Percentiles rank a stretch among this genome's conserved stretches.
Evolutionary conservation across 92 coral and sea anemone genomes (phyloP).

Genomic region (Zoanthus sansibaricus): DNA sequence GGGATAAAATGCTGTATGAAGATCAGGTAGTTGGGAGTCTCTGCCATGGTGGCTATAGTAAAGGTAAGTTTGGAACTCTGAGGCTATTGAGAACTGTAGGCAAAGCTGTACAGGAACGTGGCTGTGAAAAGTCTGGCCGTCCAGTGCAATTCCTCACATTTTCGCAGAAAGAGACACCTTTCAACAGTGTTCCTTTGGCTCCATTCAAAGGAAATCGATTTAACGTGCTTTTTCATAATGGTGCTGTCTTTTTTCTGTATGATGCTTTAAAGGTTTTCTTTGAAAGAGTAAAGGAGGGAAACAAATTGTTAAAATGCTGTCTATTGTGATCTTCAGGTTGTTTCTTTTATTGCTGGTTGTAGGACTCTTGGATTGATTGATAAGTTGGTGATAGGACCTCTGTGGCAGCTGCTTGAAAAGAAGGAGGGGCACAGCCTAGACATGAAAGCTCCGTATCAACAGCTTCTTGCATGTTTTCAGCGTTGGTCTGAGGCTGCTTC

Average conservation of each 20-base stretch:
- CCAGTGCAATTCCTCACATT: constrained; percentile 19
- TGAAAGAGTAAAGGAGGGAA: constrained; percentile 14
- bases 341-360: background rate
- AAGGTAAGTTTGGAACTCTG: constrained; percentile 3
- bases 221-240: constrained; percentile 27
- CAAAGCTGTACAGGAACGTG: constrained; percentile 20
- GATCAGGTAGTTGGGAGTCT: constrained; percentile 14
- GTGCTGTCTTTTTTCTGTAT: constrained; percentile 27
- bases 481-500: constrained; percentile 26
- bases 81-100: constrained; percentile 5
- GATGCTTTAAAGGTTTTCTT: constrained; percentile 26
- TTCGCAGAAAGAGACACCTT: background rate
- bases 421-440: constrained; percentile 25
- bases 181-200: constrained; percentile 21
- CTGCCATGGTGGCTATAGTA: constrained; percentile 12
- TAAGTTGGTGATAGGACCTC: constrained; percentile 19
- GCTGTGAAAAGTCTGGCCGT: constrained; percentile 25
- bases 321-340: constrained; percentile 3
- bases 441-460: constrained; percentile 18
- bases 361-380: constrained; percentile 29
- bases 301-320: constrained; percentile 33
- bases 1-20: constrained; percentile 8
- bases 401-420: constrained; percentile 33
- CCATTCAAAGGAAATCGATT: constrained; percentile 32
- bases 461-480: constrained; percentile 30